phyloP scores from a whole-genome alignment of 1,140 invertebrate genomes.

The Bombus vancouverensis region DNA sequence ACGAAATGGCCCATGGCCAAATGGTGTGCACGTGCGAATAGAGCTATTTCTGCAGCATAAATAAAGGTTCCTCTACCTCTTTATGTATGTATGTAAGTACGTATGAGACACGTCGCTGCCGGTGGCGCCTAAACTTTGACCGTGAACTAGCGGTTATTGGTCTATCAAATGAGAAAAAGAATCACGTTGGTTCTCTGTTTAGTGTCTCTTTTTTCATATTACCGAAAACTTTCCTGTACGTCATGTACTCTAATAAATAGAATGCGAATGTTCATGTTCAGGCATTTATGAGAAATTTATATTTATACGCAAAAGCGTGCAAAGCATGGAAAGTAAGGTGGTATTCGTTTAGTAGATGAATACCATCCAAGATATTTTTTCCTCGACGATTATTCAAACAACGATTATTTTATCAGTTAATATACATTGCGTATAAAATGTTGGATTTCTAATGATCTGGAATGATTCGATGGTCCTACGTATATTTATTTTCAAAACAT shows the following conservation, averaged over 20 bases:
- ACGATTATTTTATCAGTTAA: no score
- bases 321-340: no score
- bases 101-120: slow-evolving; percentile 15
- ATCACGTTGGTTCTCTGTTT: neutral
- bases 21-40: slow-evolving; percentile 69
- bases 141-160: slow-evolving; percentile 56
- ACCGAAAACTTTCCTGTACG: neutral
- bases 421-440: no score
- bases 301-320: no score
- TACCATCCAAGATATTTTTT: no score
- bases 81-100: neutral
- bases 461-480: neutral
- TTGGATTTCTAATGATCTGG: no score
- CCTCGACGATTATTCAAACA: no score
- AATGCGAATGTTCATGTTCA: neutral
- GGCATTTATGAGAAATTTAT: no score
- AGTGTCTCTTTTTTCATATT: neutral
- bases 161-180: neutral
- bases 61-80: slow-evolving; percentile 36
- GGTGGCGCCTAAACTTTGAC: slow-evolving; percentile 61
- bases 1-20: slow-evolving; percentile 67
- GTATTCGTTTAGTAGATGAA: no score
- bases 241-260: neutral
- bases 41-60: slow-evolving; percentile 62
- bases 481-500: slow-evolving; percentile 33